Base-by-base conservation (phyloP, 2,797 vertebrate species). In the Trichosurus vulpecula region DNA sequence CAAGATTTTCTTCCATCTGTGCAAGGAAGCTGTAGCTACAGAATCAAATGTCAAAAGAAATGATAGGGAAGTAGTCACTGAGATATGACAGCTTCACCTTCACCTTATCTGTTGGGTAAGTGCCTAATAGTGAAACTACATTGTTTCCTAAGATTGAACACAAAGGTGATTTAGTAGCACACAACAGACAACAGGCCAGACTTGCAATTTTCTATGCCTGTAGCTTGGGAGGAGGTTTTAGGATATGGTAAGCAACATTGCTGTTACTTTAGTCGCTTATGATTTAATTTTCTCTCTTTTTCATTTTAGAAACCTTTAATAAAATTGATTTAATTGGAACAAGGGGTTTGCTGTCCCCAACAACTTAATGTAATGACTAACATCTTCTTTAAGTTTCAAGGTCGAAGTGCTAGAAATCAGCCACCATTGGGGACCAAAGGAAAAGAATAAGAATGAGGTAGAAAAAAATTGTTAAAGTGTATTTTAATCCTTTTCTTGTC, bases 401-500 rank as follows among this genome's bases (percentile, higher is more conserved):
- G 30, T 31, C 3, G 0, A 61, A 97, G 90, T 92, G 90, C 90
- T 97, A 92, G 94, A 92, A n/a, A 95, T 51, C 19, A 52, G 66
- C 90, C 95, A 87, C 47, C 92, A 91, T 10, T 9, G 56, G 0
- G 55, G 58, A 91, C 74, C 94, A 95, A 97, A 96, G 35, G 91
- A 94, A 54, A 94, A 30, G 16, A 6, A 95, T n/a, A n/a, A n/a
- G 93, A 90, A 94, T n/a, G 8, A 55, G 25, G 52, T 91, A 97
- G 2, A 61, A 61, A 61, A n/a, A 95, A 93, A 96, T n/a, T 52
- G 87, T 94, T 95, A 95, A 54, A 54, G 25, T 52, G 52, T 54
- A 91, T 89, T 96, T 93, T 95, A 95, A 96, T 91, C 93, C 96
- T 95, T 93, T 96, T 96, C 95, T 66, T 52, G 22, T 92, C 92